Base-by-base conservation (phyloP, 2,797 vertebrate genomes). In the Myripristis murdjan region DNA sequence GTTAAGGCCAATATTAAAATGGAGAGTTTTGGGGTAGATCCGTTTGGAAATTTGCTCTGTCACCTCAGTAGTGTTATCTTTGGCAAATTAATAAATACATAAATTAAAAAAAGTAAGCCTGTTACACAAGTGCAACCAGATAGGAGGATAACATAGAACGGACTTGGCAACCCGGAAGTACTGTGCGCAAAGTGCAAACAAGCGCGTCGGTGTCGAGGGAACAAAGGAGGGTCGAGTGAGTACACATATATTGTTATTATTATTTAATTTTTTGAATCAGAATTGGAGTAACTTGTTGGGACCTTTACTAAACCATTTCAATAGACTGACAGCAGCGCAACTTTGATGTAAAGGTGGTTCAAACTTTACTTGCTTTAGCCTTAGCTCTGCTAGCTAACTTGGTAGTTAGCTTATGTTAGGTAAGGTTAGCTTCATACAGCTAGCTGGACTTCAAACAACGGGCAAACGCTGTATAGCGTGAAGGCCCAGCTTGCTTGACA, bases 161-260 rank as follows among this genome's bases (percentile, higher is more conserved):
- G 10, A 7, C n/a, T 9, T 18, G 35, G 24, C 35, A 47, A 2
- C 1, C 26, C 8, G 31, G 23, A 23, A 24, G 4, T 0, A 33
- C 6, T 65, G 61, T n/a, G 12, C 4, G 8, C 5, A 12, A 39
- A 67, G 79, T 35, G 58, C 72, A 56, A 87, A 87, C n/a, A 56
- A 59, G 56, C 52, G 70, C 76, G 53, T 28, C 49, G 48, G 31
- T 1, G 12, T 11, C 0, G 62, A 71, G 77, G 80, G 72, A 90
- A 91, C 88, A 91, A 90, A 91, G 86, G 41, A 70, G 43, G 3
- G 7, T 0, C 41, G 35, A 41, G 72, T 79, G 55, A 76, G 81
- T 81, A 2, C 26, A 7, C 37, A 46, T 47, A n/a, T 15, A 3
- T n/a, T 64, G 0, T 28, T 57, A 66, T 1, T 0, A 15, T n/a